Evolutionary conservation across 2,113 vertebrate species (phyloP).

Genomic region (Camelus bactrianus): DNA sequence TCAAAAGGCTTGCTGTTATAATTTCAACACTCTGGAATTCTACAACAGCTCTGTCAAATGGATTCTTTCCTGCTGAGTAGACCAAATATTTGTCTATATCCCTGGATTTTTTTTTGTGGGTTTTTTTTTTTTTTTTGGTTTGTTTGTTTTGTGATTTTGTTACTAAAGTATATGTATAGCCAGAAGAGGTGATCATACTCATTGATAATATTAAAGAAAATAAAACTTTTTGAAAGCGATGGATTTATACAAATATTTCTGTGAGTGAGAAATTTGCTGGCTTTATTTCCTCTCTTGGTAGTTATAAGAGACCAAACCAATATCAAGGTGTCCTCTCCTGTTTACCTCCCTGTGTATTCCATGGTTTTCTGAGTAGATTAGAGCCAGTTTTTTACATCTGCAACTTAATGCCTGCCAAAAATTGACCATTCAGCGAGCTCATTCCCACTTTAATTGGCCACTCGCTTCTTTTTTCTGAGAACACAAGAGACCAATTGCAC

Average conservation of each 20-base stretch:
- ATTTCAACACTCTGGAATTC: neutral
- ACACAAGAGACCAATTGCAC: conserved; percentile 55
- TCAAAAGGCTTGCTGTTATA: neutral
- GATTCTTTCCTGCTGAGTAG: neutral
- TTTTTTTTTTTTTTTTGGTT: too few relatives aligned
- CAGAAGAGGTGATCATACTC: neutral
- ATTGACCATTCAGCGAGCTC: conserved; percentile 47
- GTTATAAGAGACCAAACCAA: neutral
- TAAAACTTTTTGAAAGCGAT: neutral
- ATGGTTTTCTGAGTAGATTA: conserved; percentile 20
- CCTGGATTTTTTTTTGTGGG: neutral
- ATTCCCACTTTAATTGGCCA: conserved; percentile 68
- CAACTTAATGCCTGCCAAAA: conserved; percentile 36
- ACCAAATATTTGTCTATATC: neutral
- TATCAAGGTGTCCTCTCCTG: neutral
- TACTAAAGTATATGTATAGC: neutral
- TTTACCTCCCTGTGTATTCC: conserved; percentile 7
- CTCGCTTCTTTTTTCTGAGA: conserved; percentile 52
- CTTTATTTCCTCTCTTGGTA: conserved; percentile 45
- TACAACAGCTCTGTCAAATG: neutral
- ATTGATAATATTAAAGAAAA: neutral
- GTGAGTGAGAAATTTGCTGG: neutral
- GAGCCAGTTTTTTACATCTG: conserved; percentile 46
- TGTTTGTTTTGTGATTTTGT: neutral
- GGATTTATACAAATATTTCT: neutral